Percentiles rank a stretch among this genome's conserved stretches.
phyloP scores from a whole-genome alignment of 64 coral and sea anemone species.

The Exaiptasia diaphana region DNA sequence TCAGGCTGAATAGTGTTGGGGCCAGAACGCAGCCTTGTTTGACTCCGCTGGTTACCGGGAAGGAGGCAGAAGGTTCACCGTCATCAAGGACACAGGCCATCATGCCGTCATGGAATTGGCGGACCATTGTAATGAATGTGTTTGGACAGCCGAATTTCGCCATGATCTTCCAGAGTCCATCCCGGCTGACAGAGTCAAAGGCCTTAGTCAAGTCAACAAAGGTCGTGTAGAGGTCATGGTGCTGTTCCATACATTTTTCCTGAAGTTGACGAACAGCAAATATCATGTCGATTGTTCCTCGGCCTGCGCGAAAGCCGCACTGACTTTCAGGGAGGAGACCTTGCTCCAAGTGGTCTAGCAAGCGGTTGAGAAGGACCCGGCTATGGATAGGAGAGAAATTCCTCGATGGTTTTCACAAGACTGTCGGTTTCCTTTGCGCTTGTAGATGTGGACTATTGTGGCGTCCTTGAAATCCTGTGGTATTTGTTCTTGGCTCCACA shows the following conservation, averaged over 20 bases:
- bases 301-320: neutral
- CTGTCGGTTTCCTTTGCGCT: conserved; percentile 1
- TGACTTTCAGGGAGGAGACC: conserved; percentile 5
- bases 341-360: neutral
- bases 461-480: too few species aligned
- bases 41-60: conserved; percentile 8
- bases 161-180: conserved; percentile 26
- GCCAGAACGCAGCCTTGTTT: conserved; percentile 5
- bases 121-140: neutral
- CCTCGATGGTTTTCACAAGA: neutral
- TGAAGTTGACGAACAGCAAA: conserved; percentile 16
- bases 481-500: too few species aligned
- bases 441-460: neutral
- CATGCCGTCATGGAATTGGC: conserved; percentile 23
- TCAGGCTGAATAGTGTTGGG: neutral
- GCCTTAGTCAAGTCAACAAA: conserved; percentile 33
- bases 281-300: neutral
- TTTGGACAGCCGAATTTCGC: neutral
- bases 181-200: neutral
- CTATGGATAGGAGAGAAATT: neutral
- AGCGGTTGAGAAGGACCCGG: conserved; percentile 2
- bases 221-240: neutral
- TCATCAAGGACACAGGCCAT: conserved; percentile 7
- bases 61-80: neutral
- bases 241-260: conserved; percentile 13